A percentile compares a stretch with the other conserved stretches of the same genome.
These are phyloP conservation scores for Enteromius afrohamiltoni DNA, from an alignment of 2,797 vertebrate species.

Conservation along the genomic window DNA sequence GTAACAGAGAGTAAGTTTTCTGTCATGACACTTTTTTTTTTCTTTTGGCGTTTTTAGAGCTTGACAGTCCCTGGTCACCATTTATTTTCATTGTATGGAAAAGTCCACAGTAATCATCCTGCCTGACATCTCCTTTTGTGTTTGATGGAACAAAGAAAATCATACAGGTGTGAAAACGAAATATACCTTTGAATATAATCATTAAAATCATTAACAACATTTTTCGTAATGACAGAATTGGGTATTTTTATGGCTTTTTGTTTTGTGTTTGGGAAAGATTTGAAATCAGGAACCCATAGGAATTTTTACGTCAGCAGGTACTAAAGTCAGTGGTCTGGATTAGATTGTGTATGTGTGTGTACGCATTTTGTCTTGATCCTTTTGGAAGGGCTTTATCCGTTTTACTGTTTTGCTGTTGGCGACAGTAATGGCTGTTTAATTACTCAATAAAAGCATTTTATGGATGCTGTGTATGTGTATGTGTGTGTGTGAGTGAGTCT, in stretches of 20 bases:
- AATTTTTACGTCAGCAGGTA: not conserved
- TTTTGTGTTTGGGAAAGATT: not conserved
- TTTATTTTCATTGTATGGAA: not conserved
- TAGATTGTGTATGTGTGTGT: constrained; percentile 36
- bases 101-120: not conserved
- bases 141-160: constrained; percentile 2
- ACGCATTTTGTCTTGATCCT: constrained; percentile 81
- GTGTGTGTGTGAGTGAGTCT: constrained; percentile 50
- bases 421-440: constrained; percentile 99
- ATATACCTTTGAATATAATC: not conserved
- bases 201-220: no score
- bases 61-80: not conserved
- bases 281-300: not conserved
- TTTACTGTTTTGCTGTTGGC: constrained; percentile 93
- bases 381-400: constrained; percentile 91
- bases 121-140: not conserved
- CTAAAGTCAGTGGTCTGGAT: not conserved
- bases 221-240: not conserved
- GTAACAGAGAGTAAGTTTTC: not conserved
- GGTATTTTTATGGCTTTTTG: not conserved
- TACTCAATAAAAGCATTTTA: constrained; percentile 99
- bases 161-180: not conserved
- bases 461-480: constrained; percentile 80
- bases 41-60: not conserved
- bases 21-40: not conserved